Evolutionary conservation across 2,797 vertebrate species (phyloP).

Genomic region (Gadopsis marmoratus): DNA sequence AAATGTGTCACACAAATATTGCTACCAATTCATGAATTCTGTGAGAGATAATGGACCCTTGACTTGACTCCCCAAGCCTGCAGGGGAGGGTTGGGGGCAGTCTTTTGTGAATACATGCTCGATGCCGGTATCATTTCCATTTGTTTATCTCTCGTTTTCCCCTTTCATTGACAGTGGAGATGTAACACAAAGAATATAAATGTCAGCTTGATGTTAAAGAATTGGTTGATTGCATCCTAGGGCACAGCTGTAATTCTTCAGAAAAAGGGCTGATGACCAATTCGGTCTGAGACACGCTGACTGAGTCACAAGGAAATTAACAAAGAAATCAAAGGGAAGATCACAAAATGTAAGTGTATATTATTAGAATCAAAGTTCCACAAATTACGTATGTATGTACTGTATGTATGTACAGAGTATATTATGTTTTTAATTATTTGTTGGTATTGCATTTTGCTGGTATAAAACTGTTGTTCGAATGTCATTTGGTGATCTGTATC

Average conservation of each 20-base stretch:
- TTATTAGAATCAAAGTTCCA: constrained; percentile 37
- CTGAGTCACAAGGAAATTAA: constrained; percentile 60
- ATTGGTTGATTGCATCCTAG: constrained; percentile 65
- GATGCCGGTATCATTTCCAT: constrained; percentile 62
- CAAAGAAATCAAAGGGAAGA: constrained; percentile 36
- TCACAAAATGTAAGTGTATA: constrained; percentile 38
- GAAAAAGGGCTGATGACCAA: constrained; percentile 63
- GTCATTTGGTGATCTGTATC: neutral
- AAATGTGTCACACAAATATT: constrained; percentile 66
- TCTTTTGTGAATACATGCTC: constrained; percentile 60
- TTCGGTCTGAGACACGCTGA: constrained; percentile 34
- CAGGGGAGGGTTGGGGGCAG: constrained; percentile 36
- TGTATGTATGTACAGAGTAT: neutral
- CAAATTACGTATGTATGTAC: neutral
- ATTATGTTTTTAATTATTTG: neutral
- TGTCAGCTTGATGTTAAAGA: constrained; percentile 65
- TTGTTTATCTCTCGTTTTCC: constrained; percentile 46
- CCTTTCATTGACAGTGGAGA: constrained; percentile 46
- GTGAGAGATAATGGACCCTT: constrained; percentile 58
- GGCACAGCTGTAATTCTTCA: constrained; percentile 55
- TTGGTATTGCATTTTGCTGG: neutral
- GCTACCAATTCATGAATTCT: constrained; percentile 55
- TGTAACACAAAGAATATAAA: constrained; percentile 66
- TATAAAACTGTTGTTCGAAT: neutral
- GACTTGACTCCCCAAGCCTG: constrained; percentile 55